Conservation (phyloP, 2,113 vertebrate species). For the Chloebia gouldiae region DNA sequence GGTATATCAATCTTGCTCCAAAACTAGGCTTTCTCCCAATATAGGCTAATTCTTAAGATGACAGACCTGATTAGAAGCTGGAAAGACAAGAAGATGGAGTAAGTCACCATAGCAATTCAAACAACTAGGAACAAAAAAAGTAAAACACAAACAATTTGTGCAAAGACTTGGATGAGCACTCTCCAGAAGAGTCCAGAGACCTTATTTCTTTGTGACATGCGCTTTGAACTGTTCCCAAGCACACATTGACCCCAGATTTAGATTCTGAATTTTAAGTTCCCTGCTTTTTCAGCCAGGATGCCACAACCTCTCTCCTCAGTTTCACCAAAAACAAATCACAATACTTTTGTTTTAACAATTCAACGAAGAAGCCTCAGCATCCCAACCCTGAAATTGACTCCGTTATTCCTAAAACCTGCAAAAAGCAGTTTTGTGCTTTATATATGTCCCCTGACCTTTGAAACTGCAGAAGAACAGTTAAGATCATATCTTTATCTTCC, state of each 20-base stretch:
- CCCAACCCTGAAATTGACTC: neutral
- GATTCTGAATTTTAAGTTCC: neutral
- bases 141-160: neutral
- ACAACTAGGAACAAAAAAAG: neutral
- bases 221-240: neutral
- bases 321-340: neutral
- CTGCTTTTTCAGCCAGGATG: neutral
- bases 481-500: neutral
- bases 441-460: neutral
- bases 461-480: neutral
- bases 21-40: neutral
- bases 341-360: neutral
- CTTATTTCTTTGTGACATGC: neutral
- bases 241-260: neutral
- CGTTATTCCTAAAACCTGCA: neutral
- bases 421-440: neutral
- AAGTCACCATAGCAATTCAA: constrained; percentile 1
- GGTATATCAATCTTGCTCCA: neutral
- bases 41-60: neutral
- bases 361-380: neutral
- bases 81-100: neutral
- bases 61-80: neutral
- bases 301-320: neutral
- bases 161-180: neutral
- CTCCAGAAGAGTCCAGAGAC: neutral